Evolutionary conservation across 2,888 invertebrate genomes (phyloP).

Genomic region (Cephus rjabovi): DNA sequence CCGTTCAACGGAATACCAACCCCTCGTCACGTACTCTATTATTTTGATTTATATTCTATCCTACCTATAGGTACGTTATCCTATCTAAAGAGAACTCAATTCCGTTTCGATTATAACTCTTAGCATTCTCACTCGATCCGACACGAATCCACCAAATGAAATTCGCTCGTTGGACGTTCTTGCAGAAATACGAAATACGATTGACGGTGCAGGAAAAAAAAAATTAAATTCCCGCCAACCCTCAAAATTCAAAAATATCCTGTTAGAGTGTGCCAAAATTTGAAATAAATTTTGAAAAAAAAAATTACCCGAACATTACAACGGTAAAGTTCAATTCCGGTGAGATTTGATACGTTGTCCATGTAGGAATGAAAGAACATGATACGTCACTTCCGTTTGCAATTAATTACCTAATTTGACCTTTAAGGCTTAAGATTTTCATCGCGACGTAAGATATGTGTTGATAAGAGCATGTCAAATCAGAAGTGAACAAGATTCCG

Average conservation of each 20-base stretch:
- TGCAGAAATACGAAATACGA: background rate
- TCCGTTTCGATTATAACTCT: background rate
- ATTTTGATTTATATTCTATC: background rate
- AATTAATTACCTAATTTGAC: background rate
- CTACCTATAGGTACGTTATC: background rate
- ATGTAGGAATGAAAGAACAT: background rate
- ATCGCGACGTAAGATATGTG: slow-evolving; percentile 3
- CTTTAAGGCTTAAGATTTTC: background rate
- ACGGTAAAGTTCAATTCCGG: background rate
- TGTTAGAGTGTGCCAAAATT: no score
- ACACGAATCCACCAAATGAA: background rate
- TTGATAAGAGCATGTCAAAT: background rate
- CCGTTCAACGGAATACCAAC: background rate
- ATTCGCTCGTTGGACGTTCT: background rate
- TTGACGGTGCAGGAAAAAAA: background rate
- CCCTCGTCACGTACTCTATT: background rate
- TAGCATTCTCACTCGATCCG: background rate
- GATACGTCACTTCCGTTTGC: background rate
- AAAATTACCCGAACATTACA: background rate
- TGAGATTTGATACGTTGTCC: background rate
- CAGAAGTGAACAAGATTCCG: background rate
- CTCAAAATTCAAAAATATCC: background rate
- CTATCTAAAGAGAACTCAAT: background rate
- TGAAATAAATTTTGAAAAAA: background rate
- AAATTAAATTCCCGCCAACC: background rate